A percentile compares a stretch with the other conserved stretches of the same genome.
These are phyloP conservation scores for Neofelis nebulosa DNA, from an alignment of 2,113 vertebrate species.

Conservation along the genomic window DNA sequence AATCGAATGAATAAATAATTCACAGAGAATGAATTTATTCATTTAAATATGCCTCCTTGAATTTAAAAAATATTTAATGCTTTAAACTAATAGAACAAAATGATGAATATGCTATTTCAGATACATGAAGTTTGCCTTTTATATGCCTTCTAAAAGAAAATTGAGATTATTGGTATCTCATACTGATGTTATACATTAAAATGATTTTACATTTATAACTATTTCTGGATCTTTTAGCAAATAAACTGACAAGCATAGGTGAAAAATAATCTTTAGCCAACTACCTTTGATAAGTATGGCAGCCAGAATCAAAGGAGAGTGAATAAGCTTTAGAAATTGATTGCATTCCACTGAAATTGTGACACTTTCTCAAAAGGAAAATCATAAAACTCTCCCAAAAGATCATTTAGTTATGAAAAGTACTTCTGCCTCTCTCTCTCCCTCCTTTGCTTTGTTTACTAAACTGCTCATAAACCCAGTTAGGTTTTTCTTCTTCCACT, in stretches of 20 bases:
- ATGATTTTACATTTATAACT: neutral
- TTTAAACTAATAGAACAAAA: neutral
- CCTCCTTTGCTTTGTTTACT: neutral
- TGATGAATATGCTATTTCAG: neutral
- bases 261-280: neutral
- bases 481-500: neutral
- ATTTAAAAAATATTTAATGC: constrained; percentile 2
- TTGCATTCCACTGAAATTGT: neutral
- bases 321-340: neutral
- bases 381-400: neutral
- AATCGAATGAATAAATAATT: neutral
- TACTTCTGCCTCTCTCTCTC: neutral
- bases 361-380: neutral
- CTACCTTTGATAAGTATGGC: neutral
- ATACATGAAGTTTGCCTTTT: neutral
- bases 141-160: neutral
- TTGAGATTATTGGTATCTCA: neutral
- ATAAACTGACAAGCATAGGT: neutral
- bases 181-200: neutral
- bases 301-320: neutral
- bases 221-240: neutral
- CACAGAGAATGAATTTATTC: neutral
- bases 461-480: neutral
- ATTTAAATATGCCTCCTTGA: neutral
- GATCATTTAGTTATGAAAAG: neutral